phyloP scores from a whole-genome alignment of 1,140 invertebrate species.

The Diorhabda elongata region DNA sequence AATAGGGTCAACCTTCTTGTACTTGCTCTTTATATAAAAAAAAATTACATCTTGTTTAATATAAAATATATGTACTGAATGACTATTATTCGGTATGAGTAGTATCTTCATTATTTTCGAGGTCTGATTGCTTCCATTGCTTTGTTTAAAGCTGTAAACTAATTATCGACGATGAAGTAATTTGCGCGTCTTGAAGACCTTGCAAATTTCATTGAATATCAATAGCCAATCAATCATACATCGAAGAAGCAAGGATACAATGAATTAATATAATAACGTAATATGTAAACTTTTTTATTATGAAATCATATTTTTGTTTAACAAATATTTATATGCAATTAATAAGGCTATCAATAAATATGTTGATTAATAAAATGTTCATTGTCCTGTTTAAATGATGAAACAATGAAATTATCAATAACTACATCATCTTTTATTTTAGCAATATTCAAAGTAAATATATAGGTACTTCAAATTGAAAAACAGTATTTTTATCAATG shows the following conservation, averaged over 20 bases:
- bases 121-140: no score
- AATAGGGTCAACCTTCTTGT: no score
- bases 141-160: no score
- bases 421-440: conserved; percentile 11
- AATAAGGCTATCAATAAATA: neutral
- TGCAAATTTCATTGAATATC: neutral
- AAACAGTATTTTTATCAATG: neutral
- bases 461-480: neutral
- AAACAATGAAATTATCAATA: neutral
- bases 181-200: neutral
- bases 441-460: neutral
- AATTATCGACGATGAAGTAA: no score
- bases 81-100: no score
- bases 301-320: neutral
- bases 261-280: neutral
- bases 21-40: no score
- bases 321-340: neutral
- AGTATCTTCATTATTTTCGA: no score
- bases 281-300: neutral
- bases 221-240: neutral
- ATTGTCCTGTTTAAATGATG: neutral
- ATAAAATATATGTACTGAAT: no score
- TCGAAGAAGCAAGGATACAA: neutral
- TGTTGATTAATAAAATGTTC: neutral
- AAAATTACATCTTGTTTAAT: no score